Conservation (phyloP, 2,888 invertebrate genomes). For the Taphrorychus bicolor region DNA sequence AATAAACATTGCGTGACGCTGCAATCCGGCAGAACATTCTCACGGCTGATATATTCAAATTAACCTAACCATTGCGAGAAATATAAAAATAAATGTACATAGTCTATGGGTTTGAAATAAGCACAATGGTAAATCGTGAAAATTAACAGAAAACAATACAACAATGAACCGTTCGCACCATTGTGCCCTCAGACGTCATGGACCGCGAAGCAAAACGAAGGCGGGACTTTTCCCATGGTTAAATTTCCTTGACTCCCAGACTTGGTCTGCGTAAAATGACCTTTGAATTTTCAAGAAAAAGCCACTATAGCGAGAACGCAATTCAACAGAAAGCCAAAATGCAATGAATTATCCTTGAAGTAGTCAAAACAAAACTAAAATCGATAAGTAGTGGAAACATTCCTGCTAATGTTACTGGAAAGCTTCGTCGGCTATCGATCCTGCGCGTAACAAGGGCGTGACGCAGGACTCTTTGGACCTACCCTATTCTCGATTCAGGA, state of each 20-base stretch:
- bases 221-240: conserved; percentile 23
- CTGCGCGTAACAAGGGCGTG: conserved; percentile 36
- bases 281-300: neutral
- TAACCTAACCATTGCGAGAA: neutral
- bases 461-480: conserved; percentile 39
- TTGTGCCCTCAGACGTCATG: conserved; percentile 25
- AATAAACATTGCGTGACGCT: neutral
- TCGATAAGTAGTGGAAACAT: conserved; percentile 15
- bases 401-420: conserved; percentile 13
- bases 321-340: neutral
- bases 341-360: conserved; percentile 5
- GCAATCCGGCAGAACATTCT: neutral
- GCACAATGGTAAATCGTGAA: conserved; percentile 14
- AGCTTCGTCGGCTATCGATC: conserved; percentile 14
- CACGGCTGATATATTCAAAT: neutral
- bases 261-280: conserved; percentile 1
- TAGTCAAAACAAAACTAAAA: conserved; percentile 16
- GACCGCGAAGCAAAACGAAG: conserved; percentile 26
- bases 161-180: conserved; percentile 23
- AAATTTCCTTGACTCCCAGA: conserved; percentile 25
- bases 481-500: conserved; percentile 36
- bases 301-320: neutral
- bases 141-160: conserved; percentile 23
- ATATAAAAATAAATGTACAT: neutral
- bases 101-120: conserved; percentile 4